Base-by-base conservation (phyloP, 2,888 invertebrate genomes). In the Clanis bilineata region DNA sequence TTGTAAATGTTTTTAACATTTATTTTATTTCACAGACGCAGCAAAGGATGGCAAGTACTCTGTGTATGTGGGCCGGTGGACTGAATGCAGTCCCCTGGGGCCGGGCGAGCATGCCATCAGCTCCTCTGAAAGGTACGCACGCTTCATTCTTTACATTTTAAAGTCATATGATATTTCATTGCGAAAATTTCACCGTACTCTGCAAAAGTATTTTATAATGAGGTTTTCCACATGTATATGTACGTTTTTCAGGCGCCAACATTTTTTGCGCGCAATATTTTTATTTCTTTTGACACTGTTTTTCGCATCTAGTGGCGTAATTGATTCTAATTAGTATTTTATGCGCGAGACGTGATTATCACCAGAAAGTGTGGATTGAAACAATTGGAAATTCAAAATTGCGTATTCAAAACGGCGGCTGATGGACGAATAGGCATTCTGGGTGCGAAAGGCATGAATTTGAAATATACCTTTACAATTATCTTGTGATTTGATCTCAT, bases 51-150 rank as follows among this genome's bases (percentile, higher is more conserved):
- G 76, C 0, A 82, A 84, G 43, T 90, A 85, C 66, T 80, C 87
- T 3, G 82, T 86, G 67, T 83, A 82, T 73, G 88, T 90, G 23
- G 88, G 86, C 28, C 81, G 81, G 18, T 91, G 91, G 91, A 87
- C 87, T 21, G 85, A 85, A 54, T 91, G 91, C 70, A 74, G 72
- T 7, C 79, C 80, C 22, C 60, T 70, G 62, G 81, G 77, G 0
- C 79, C 77, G 22, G 79, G 76, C 4, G 85, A 88, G 57, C 84
- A 84, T 57, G 79, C 79, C 21, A 73, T 77, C 15, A 76, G 75
- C 23, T 65, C 83, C 38, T 69, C 81, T 41, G 83, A 84, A 44
- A 86, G 86, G 89, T 89, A 76, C 18, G 21, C 9, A 57, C 23
- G 15, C 51, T 39, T 39, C 23, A 39, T 36, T 47, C 23, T 38